Percentiles rank a stretch among this genome's conserved stretches.
These are phyloP conservation scores for Gadopsis bispinosus DNA, from an alignment of 2,797 vertebrate species.

Conservation along the genomic window DNA sequence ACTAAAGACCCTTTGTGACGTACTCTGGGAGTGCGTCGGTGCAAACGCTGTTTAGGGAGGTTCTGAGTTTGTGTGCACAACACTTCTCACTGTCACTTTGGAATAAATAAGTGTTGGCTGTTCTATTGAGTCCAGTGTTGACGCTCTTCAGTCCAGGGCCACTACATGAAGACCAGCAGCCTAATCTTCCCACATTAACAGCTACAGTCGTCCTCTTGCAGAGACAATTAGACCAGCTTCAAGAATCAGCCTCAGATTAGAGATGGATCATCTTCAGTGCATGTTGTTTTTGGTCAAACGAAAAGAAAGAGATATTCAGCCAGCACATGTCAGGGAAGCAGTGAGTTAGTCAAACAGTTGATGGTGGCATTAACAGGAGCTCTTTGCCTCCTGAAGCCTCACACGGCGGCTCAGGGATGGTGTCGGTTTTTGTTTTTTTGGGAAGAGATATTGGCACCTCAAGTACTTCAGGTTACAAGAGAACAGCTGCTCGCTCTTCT, in stretches of 20 bases:
- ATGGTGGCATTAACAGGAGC: background rate
- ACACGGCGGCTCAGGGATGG: slow-evolving; percentile 13
- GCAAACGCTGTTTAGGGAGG: slow-evolving; percentile 64
- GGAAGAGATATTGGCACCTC: slow-evolving; percentile 83
- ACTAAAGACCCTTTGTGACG: slow-evolving; percentile 26
- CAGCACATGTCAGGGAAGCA: background rate
- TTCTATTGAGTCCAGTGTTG: slow-evolving; percentile 80
- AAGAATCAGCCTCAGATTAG: slow-evolving; percentile 61
- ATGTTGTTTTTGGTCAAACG: background rate
- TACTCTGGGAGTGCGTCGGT: slow-evolving; percentile 52
- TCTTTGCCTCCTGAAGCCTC: slow-evolving; percentile 13
- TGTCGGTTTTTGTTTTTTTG: slow-evolving; percentile 15
- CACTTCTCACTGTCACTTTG: slow-evolving; percentile 82
- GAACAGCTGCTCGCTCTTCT: slow-evolving; percentile 85
- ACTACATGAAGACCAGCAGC: slow-evolving; percentile 62
- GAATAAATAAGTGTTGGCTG: slow-evolving; percentile 80
- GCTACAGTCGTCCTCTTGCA: slow-evolving; percentile 68
- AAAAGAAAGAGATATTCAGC: background rate
- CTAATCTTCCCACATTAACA: slow-evolving; percentile 81
- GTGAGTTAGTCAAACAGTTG: background rate
- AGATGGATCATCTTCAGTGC: slow-evolving; percentile 58
- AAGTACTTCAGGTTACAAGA: slow-evolving; percentile 88
- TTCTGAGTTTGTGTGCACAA: slow-evolving; percentile 71
- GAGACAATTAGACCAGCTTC: slow-evolving; percentile 78
- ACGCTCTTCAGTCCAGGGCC: slow-evolving; percentile 77